Conservation (phyloP, 2,888 invertebrate species). For the Agrilus mali region DNA sequence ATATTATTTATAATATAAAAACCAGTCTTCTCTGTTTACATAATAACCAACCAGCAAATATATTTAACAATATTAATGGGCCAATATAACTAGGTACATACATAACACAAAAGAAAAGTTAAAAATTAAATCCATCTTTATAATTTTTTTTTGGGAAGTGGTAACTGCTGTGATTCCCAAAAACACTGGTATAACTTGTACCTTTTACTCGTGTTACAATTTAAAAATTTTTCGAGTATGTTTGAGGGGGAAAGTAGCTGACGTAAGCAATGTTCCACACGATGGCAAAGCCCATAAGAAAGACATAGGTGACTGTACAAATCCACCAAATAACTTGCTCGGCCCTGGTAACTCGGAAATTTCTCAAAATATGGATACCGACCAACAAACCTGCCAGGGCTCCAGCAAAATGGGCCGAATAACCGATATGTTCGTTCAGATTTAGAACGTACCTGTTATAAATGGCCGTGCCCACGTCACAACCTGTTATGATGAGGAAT, state of each 20-base stretch:
- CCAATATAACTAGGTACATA: no score
- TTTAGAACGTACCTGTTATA: conserved; percentile 72
- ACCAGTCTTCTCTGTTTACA: no score
- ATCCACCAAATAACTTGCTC: conserved; percentile 47
- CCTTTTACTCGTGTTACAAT: no score
- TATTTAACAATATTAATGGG: no score
- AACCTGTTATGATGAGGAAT: conserved; percentile 65
- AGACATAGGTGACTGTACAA: conserved; percentile 36
- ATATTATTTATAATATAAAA: no score
- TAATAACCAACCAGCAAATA: no score
- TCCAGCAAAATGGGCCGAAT: conserved; percentile 89
- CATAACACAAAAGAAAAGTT: no score
- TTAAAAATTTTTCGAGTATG: not conserved
- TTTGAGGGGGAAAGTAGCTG: conserved; percentile 24
- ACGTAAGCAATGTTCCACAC: conserved; percentile 38
- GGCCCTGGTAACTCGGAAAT: conserved; percentile 45
- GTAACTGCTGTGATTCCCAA: not conserved
- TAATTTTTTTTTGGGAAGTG: no score
- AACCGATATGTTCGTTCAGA: conserved; percentile 69
- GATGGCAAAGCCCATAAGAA: conserved; percentile 39
- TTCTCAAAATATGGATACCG: conserved; percentile 50
- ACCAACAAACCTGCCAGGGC: conserved; percentile 72
- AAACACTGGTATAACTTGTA: not conserved
- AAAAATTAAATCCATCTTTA: no score
- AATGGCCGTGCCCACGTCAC: conserved; percentile 82